Evolutionary conservation across 2,888 invertebrate genomes (phyloP).

Genomic region (Steromphala cineraria): DNA sequence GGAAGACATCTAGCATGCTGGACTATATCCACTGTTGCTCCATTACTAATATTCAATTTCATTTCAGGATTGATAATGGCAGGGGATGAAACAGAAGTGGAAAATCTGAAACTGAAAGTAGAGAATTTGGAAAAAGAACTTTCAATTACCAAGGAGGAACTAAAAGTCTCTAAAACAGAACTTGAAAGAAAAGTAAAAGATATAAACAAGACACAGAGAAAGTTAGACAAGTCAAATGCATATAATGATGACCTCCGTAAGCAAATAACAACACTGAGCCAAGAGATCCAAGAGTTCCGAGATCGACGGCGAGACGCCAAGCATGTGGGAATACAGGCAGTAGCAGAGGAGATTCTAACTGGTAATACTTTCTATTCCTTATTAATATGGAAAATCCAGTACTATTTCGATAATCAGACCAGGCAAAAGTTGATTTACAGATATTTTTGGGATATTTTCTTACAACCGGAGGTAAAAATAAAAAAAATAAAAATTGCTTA

Average conservation of each 20-base stretch:
- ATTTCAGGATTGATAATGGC: not conserved
- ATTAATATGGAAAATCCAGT: too few relatives aligned
- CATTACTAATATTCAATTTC: too few relatives aligned
- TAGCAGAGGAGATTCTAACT: not conserved
- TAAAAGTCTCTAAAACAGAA: slow-evolving; percentile 24
- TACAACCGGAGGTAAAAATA: too few relatives aligned
- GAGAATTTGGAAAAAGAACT: slow-evolving; percentile 33
- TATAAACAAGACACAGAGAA: slow-evolving; percentile 40
- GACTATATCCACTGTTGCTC: too few relatives aligned
- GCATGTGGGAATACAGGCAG: slow-evolving; percentile 26
- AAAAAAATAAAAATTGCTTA: too few relatives aligned
- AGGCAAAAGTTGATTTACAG: too few relatives aligned
- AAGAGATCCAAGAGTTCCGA: slow-evolving; percentile 51
- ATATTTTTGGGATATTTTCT: too few relatives aligned
- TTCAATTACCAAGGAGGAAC: slow-evolving; percentile 29
- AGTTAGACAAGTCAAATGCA: slow-evolving; percentile 46
- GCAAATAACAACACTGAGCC: slow-evolving; percentile 55
- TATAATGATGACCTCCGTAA: slow-evolving; percentile 59
- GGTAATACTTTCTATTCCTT: not conserved
- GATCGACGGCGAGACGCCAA: slow-evolving; percentile 20
- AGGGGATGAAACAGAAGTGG: not conserved
- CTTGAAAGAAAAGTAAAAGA: slow-evolving; percentile 29
- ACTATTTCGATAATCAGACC: too few relatives aligned
- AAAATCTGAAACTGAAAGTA: not conserved
- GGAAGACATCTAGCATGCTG: too few relatives aligned